Conservation (phyloP, 2,113 vertebrate species). For the Aldabrachelys gigantea region DNA sequence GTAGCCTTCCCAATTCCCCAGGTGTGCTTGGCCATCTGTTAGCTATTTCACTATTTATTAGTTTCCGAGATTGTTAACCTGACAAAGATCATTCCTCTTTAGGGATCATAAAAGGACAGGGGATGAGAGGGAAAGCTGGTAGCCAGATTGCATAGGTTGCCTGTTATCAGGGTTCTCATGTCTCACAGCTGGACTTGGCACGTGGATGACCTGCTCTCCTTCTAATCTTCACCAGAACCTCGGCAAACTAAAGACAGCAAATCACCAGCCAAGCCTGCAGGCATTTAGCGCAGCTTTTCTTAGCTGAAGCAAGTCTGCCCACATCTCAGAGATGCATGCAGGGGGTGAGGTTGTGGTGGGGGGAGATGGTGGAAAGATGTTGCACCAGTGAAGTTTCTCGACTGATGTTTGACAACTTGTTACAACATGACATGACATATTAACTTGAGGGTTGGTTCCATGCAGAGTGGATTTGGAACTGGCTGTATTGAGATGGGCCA, state of each 20-base stretch:
- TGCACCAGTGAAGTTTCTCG: not conserved
- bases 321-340: accelerated
- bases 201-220: not conserved
- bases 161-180: constrained; percentile 46
- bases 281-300: not conserved
- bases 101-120: not conserved
- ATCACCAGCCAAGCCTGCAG: not conserved
- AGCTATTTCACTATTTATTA: not conserved
- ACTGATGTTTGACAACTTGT: constrained; percentile 38
- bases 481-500: not conserved
- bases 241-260: not conserved
- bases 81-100: constrained; percentile 8
- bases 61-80: not conserved
- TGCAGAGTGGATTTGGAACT: not conserved
- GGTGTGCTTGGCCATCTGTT: not conserved
- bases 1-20: not conserved
- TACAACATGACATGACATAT: not conserved
- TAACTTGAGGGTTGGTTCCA: not conserved
- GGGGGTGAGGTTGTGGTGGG: not conserved
- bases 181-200: constrained; percentile 52
- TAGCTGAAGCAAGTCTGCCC: not conserved
- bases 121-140: not conserved
- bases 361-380: not conserved
- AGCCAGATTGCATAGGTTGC: constrained; percentile 19
- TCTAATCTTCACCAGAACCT: not conserved